Evolutionary conservation across 2,797 vertebrate species (phyloP), one percentile per base, ranked within the genome.

Genomic region (Propithecus deckenii): DNA sequence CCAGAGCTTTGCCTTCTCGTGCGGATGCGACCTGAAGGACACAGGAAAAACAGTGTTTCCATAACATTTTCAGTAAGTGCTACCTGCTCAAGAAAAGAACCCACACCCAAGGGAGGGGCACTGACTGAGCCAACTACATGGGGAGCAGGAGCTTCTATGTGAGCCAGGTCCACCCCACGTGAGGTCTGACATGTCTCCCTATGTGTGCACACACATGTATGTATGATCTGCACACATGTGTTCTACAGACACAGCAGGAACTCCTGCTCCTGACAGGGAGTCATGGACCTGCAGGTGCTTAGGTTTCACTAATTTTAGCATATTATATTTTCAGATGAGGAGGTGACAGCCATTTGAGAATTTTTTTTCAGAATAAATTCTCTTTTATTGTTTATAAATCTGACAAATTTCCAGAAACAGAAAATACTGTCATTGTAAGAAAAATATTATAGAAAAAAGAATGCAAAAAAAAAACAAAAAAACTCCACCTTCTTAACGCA

Each of bases 1-100:
- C 99, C 99, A 0, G 99, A 99, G 98, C 99, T 99, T 85, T 99
- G 99, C 14, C 99, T 99, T 98, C 99, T 99, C 0, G 99, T 99
- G 28, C 99, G 99, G 86, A 99, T 99, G 3, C 99, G 99, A 97
- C 99, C 99, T 99, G 98, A 30, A 83, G 81, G 97, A 92, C 10
- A 95, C 6, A 97, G 74, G 48, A 97, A 18, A 94, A 78, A 95
- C 46, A 86, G 71, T 14, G 90, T 89, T 96, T 95, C 28, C 71
- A 6, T 48, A 59, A 69, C 8, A 30, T 76, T 72, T 79, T 67
- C 50, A 75, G 4, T 22, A 25, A 71, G 48, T 3, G 30, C 0
- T 1, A 63, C 59, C 46, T 48, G 46, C 15, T 50, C 4, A 22
- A 63, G 63, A 41, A 48, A 81, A 80, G 35, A 52, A 11, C n/a